These are phyloP conservation scores for Channa striata DNA, from an alignment of 2,797 vertebrate species.

Conservation along the genomic window DNA sequence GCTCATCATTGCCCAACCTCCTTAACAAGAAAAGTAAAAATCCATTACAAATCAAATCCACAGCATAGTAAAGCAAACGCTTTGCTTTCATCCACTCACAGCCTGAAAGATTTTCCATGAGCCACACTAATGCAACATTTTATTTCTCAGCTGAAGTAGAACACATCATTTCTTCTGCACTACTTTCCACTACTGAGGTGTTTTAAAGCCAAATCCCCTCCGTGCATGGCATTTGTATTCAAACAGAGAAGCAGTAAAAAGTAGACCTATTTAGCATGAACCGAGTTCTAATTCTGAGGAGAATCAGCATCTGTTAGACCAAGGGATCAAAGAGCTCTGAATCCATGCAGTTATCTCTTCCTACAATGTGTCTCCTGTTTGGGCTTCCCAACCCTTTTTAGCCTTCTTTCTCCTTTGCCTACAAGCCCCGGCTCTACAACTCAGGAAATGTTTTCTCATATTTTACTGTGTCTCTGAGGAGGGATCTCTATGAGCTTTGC, in stretches of 20 bases:
- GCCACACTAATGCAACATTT: constrained; percentile 8
- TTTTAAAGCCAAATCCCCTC: constrained; percentile 26
- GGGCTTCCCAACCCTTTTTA: constrained; percentile 20
- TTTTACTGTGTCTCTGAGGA: constrained; percentile 34
- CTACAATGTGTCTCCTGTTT: constrained; percentile 26
- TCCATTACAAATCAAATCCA: constrained; percentile 24
- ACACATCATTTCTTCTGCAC: not conserved
- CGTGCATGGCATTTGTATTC: constrained; percentile 32
- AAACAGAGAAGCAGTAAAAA: constrained; percentile 24
- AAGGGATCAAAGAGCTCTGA: constrained; percentile 59
- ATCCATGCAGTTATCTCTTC: constrained; percentile 53
- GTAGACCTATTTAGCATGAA: constrained; percentile 44
- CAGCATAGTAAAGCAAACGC: not conserved
- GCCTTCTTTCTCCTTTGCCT: not conserved
- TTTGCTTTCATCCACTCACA: constrained; percentile 11
- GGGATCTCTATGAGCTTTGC: constrained; percentile 18
- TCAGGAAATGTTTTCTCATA: constrained; percentile 18
- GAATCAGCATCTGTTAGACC: constrained; percentile 44
- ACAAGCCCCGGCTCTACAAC: constrained; percentile 2
- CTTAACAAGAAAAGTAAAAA: constrained; percentile 19
- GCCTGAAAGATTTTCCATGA: not conserved
- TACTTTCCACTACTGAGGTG: not conserved
- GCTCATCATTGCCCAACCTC: not conserved
- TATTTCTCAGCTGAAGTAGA: constrained; percentile 12
- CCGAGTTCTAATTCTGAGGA: constrained; percentile 39